Conservation (phyloP, 2,113 vertebrate species). For the Sinocyclocheilus grahami region DNA sequence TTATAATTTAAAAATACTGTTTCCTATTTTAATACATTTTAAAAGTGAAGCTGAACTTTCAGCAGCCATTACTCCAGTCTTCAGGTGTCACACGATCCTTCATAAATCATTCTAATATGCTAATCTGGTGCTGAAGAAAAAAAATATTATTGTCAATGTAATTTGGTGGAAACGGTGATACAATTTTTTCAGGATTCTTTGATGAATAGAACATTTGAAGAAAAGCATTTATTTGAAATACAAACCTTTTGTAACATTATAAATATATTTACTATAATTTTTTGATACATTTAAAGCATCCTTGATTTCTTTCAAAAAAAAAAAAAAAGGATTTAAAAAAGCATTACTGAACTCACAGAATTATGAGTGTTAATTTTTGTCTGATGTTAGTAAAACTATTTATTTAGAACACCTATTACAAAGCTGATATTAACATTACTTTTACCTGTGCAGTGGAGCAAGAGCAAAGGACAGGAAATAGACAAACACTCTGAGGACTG, state of each 20-base stretch:
- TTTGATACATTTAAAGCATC: not conserved
- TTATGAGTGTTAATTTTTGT: not conserved
- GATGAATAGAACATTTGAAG: not conserved
- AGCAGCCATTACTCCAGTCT: not conserved
- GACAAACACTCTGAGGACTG: conserved; percentile 77
- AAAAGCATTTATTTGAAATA: not conserved
- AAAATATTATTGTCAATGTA: too few relatives aligned
- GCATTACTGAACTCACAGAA: not conserved
- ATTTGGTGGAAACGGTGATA: too few relatives aligned
- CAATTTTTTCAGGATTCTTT: too few relatives aligned
- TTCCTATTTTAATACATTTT: not conserved
- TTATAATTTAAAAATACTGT: not conserved
- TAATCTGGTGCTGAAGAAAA: too few relatives aligned
- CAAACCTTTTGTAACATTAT: not conserved
- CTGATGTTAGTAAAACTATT: not conserved
- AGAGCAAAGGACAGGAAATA: conserved; percentile 81
- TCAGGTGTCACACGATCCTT: not conserved
- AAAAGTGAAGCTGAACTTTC: not conserved
- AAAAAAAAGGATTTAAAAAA: not conserved
- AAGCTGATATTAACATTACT: not conserved
- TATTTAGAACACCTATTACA: not conserved
- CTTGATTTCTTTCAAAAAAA: not conserved
- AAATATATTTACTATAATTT: not conserved
- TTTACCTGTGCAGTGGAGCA: conserved; percentile 81
- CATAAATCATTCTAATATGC: not conserved